Conservation (phyloP, 2,797 vertebrate species). For the Scleropages formosus region DNA sequence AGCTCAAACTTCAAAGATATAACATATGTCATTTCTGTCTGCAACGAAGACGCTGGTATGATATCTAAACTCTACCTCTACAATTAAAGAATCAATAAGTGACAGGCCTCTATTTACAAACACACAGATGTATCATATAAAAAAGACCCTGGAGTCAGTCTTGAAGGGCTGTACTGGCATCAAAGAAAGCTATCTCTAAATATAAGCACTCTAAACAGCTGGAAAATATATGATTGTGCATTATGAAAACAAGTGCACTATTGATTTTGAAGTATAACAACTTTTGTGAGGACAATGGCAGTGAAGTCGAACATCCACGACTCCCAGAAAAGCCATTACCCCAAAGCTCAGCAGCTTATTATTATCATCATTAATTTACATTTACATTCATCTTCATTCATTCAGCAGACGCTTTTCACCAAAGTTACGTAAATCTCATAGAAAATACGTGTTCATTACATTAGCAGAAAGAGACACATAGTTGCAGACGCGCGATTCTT, state of each 20-base stretch:
- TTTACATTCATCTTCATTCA: no score
- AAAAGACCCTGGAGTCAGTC: background rate
- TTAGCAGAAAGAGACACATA: no score
- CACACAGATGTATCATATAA: no score
- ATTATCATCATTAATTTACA: no score
- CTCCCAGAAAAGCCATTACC: conserved; percentile 33
- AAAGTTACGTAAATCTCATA: no score
- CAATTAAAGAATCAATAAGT: background rate
- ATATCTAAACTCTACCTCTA: background rate
- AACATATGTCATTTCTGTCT: no score
- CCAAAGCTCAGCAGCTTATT: conserved; percentile 38
- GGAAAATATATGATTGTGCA: conserved; percentile 26
- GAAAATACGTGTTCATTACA: no score
- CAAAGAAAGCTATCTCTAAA: background rate
- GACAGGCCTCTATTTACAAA: no score
- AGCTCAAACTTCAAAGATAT: conserved; percentile 25
- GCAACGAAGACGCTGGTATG: no score
- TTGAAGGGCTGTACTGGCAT: background rate
- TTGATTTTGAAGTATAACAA: conserved; percentile 38
- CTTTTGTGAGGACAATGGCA: conserved; percentile 30
- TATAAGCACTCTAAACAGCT: conserved; percentile 38
- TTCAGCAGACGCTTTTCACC: no score
- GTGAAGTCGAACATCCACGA: conserved; percentile 24
- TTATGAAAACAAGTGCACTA: conserved; percentile 9
- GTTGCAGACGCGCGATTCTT: no score